Conservation (phyloP, 2,797 vertebrate species). For the Phylloscopus collybita region DNA sequence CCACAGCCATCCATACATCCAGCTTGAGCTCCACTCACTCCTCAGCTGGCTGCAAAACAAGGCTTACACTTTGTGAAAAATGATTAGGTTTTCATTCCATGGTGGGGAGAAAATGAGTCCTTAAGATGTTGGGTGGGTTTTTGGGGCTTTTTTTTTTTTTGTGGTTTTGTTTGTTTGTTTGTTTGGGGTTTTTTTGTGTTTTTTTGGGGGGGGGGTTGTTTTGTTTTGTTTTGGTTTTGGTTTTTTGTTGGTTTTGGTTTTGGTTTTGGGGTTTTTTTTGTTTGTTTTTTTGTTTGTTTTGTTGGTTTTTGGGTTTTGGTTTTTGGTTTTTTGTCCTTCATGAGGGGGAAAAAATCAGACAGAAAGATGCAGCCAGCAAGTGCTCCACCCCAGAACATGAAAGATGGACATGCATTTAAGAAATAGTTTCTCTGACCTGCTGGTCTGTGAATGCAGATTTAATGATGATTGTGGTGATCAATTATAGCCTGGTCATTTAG, state of each 20-base stretch:
- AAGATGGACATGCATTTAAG: neutral
- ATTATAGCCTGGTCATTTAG: neutral
- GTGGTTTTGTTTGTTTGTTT: neutral
- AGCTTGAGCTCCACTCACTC: neutral
- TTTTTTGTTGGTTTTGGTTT: neutral
- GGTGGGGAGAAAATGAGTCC: neutral
- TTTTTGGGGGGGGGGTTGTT: no score
- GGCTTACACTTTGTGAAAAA: slow-evolving; percentile 2
- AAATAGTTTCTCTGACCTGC: neutral
- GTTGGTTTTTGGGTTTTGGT: no score
- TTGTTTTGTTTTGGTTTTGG: neutral
- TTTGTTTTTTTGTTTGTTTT: no score
- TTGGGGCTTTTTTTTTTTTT: neutral
- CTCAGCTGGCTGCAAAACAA: neutral
- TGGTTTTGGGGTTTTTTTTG: no score
- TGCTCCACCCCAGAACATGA: neutral
- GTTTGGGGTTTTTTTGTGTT: no score
- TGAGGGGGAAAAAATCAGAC: neutral
- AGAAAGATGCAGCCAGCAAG: neutral
- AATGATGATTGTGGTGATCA: neutral
- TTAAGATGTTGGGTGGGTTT: neutral
- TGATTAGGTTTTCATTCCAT: slow-evolving; percentile 28
- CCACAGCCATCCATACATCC: neutral
- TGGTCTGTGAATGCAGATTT: neutral
- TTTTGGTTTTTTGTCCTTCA: neutral